Percentiles rank a stretch among this genome's conserved stretches.
These are phyloP conservation scores for Papilio demoleus DNA, from an alignment of 2,888 invertebrate species.

Conservation along the genomic window DNA sequence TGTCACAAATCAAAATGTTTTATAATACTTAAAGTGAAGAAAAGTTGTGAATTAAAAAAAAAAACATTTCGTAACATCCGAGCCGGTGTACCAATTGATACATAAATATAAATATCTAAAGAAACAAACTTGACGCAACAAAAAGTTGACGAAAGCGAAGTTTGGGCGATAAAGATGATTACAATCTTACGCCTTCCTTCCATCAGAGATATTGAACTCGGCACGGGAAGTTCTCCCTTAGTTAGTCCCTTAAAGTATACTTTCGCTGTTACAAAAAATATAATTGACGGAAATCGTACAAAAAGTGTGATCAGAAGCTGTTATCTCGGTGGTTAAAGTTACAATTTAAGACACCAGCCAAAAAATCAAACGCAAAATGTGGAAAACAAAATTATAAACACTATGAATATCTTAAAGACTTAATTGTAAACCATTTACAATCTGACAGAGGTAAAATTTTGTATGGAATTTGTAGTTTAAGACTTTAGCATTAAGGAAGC, in stretches of 20 bases:
- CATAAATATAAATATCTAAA: constrained; percentile 18
- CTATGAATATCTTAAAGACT: too few relatives aligned
- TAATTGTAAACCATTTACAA: too few relatives aligned
- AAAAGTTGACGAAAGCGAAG: constrained; percentile 41
- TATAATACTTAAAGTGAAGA: not conserved
- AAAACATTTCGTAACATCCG: not conserved
- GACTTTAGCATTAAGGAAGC: too few relatives aligned
- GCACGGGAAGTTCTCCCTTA: constrained; percentile 50
- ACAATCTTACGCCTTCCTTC: constrained; percentile 31
- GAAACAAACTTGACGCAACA: constrained; percentile 27
- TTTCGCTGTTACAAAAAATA: too few relatives aligned
- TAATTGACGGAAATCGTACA: constrained; percentile 53
- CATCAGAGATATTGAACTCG: constrained; percentile 37
- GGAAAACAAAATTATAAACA: too few relatives aligned
- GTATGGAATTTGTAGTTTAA: too few relatives aligned
- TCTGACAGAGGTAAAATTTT: too few relatives aligned
- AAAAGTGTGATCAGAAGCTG: too few relatives aligned
- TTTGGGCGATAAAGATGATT: constrained; percentile 45
- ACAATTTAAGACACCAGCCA: too few relatives aligned
- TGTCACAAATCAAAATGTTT: not conserved
- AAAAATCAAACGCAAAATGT: too few relatives aligned
- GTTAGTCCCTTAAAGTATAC: too few relatives aligned
- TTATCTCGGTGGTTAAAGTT: too few relatives aligned
- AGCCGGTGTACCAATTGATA: not conserved
- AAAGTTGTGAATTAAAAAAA: not conserved